Evolutionary conservation across 2,797 vertebrate species (phyloP).

Genomic region (Micromesistius poutassou): DNA sequence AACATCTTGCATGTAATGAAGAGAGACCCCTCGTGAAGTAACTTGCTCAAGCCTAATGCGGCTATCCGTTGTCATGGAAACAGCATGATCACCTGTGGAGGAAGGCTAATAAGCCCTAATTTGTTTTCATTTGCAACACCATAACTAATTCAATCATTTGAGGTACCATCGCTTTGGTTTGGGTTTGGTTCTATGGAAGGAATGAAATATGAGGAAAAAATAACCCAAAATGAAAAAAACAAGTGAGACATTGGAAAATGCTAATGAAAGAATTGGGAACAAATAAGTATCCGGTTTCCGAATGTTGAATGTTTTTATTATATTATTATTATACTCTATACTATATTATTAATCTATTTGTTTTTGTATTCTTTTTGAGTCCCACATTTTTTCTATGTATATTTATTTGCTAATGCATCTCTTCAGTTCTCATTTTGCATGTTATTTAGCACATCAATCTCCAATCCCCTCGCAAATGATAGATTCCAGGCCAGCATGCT

Average conservation of each 20-base stretch:
- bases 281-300: neutral
- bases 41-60: neutral
- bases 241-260: neutral
- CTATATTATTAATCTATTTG: neutral
- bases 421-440: neutral
- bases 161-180: no score
- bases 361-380: neutral
- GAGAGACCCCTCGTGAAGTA: constrained; percentile 6
- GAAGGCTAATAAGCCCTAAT: neutral
- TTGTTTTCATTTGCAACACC: neutral
- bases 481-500: neutral
- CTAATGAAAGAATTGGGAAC: neutral
- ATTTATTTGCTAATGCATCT: neutral
- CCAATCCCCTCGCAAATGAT: neutral
- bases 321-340: neutral
- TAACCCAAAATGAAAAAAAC: neutral
- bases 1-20: constrained; percentile 5
- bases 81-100: neutral
- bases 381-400: neutral
- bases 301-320: neutral
- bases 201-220: neutral
- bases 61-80: constrained; percentile 15
- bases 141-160: neutral
- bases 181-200: neutral
- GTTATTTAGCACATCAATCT: neutral